Evolutionary conservation across 2,113 vertebrate genomes (phyloP), one percentile per base, ranked within the genome.

Genomic region (Rhizomys pruinosus): DNA sequence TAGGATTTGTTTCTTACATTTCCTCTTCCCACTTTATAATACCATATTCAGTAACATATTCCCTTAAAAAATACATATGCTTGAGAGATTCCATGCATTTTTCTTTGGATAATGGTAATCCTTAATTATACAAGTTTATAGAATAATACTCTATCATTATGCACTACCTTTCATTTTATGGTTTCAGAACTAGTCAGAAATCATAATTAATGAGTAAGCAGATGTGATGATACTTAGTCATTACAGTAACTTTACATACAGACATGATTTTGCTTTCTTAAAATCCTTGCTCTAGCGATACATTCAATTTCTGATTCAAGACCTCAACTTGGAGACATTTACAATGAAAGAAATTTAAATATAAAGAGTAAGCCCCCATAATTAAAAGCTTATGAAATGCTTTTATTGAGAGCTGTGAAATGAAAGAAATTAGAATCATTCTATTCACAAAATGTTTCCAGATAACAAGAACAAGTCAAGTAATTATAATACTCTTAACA

Each of bases 41-140:
- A 74, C 27, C 37, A 90, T 84, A 84, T 77, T 87, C 17, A 81
- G 73, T 77, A 77, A 90, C 84, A 78, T 68, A 10, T 34, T 92
- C 17, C 22, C 22, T 68, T 61, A 69, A 94, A 91, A n/a, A 88
- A 91, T 27, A 12, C 7, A 55, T 78, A 72, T 47, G 79, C 47
- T 57, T 52, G 92, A 72, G 63, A 84, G 37, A 94, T 82, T 82
- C 47, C 37, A 74, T 79, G 44, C 17, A 72, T 86, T 95, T 93
- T 95, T 88, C 61, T 97, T 82, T 91, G 80, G 71, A 59, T 89
- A 94, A 91, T 77, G 47, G 5, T 90, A 91, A 80, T 90, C 52
- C 59, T 25, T 80, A 92, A 92, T 92, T 92, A 91, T 63, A 86
- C 44, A 57, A 68, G 44, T 39, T 91, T 96, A 55, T 47, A 23